Conservation (phyloP, 64 coral and sea anemone genomes). For the Astreopora myriophthalma region DNA sequence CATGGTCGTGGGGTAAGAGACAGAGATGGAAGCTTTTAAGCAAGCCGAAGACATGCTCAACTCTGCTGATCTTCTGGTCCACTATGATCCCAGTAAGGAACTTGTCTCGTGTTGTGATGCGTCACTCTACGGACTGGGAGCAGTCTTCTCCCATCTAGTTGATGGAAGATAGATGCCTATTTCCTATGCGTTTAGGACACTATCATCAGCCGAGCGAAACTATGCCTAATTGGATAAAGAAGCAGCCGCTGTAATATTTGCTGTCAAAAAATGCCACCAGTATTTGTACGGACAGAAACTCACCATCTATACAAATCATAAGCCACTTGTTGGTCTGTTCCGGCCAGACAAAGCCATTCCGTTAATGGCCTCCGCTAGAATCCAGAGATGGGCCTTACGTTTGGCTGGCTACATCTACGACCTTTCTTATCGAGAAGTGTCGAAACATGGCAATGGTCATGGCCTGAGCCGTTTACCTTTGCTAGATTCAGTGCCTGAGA, state of each 20-base stretch:
- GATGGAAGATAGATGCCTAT: background rate
- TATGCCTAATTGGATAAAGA: background rate
- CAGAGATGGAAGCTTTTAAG: conserved; percentile 16
- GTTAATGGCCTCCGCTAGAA: background rate
- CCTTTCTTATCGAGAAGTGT: background rate
- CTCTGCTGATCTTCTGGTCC: background rate
- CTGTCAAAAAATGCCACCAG: too few species aligned
- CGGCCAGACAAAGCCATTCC: conserved; percentile 12
- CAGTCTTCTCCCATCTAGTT: background rate
- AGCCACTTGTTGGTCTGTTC: too few species aligned
- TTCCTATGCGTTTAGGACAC: background rate
- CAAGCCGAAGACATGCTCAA: background rate
- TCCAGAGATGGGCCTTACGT: conserved; percentile 17
- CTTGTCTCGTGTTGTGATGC: background rate
- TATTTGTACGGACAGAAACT: too few species aligned
- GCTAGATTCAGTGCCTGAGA: background rate
- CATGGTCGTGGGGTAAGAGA: conserved; percentile 8
- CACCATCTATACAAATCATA: too few species aligned
- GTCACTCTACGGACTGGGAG: background rate
- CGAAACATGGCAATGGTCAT: conserved; percentile 6
- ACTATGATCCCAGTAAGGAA: background rate
- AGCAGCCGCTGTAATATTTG: too few species aligned
- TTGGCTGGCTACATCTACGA: conserved; percentile 6
- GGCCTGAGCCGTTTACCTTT: background rate
- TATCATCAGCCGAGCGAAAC: background rate